Conservation (phyloP, 2,113 vertebrate genomes). For the Cricetomys ansorgei region DNA sequence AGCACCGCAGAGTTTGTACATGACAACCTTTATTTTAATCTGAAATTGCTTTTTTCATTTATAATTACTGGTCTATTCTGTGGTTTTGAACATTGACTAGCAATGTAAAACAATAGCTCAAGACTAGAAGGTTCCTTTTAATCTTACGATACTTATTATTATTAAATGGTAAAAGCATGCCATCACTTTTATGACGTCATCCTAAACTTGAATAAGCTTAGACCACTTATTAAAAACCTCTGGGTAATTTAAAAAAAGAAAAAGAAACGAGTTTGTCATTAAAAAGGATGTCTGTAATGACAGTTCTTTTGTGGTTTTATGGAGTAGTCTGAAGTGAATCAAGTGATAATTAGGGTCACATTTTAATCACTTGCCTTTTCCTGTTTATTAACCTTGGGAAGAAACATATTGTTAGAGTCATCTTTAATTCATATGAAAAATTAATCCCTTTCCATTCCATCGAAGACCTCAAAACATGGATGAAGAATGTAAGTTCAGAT, state of each 20-base stretch:
- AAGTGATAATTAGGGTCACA: slow-evolving; percentile 70
- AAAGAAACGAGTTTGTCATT: slow-evolving; percentile 69
- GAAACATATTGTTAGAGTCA: slow-evolving; percentile 65
- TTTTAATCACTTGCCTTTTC: slow-evolving; percentile 76
- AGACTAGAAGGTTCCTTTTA: slow-evolving; percentile 8
- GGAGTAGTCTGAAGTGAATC: slow-evolving; percentile 67
- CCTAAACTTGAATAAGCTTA: slow-evolving; percentile 67
- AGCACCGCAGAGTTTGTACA: slow-evolving; percentile 34
- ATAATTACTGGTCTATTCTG: slow-evolving; percentile 23
- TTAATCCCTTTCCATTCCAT: slow-evolving; percentile 51
- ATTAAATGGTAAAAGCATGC: slow-evolving; percentile 54
- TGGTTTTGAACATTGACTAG: slow-evolving; percentile 29
- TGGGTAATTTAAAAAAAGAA: slow-evolving; percentile 69
- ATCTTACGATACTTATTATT: slow-evolving; percentile 54
- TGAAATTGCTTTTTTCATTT: slow-evolving; percentile 61
- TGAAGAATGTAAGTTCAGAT: not conserved
- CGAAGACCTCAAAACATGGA: slow-evolving; percentile 21
- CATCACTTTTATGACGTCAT: slow-evolving; percentile 68
- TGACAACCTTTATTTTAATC: slow-evolving; percentile 58
- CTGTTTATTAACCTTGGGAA: slow-evolving; percentile 71
- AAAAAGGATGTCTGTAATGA: slow-evolving; percentile 69
- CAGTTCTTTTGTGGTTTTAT: slow-evolving; percentile 65
- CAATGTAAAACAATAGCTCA: slow-evolving; percentile 38
- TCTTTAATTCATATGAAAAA: slow-evolving; percentile 73
- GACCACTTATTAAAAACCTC: slow-evolving; percentile 59